These are phyloP conservation scores for Eufriesea mexicana DNA, from an alignment of 1,140 invertebrate species.

Conservation along the genomic window DNA sequence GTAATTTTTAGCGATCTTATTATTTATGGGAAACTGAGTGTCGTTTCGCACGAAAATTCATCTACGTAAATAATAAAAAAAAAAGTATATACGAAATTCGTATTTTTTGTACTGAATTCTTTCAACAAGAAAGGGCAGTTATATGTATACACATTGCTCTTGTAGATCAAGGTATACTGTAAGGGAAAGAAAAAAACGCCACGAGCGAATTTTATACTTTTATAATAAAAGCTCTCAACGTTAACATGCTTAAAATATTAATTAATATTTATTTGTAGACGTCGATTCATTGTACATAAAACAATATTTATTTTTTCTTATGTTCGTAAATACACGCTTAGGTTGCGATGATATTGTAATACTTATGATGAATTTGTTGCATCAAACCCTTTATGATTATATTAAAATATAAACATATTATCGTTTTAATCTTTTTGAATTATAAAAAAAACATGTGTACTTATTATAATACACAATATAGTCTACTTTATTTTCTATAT, in stretches of 20 bases:
- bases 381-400: not conserved
- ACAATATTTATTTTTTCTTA: constrained; percentile 25
- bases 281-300: constrained; percentile 26
- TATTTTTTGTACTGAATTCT: constrained; percentile 38
- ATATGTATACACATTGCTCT: constrained; percentile 4
- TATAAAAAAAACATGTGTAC: not conserved
- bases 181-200: not conserved
- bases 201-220: constrained; percentile 33
- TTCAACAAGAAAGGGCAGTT: not conserved
- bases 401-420: constrained; percentile 11
- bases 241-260: not conserved
- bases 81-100: constrained; percentile 47
- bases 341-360: constrained; percentile 1
- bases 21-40: constrained; percentile 15
- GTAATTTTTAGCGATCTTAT: constrained; percentile 27
- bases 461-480: not conserved
- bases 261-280: constrained; percentile 11
- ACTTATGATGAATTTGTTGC: not conserved
- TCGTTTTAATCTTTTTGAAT: not conserved
- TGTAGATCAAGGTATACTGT: constrained; percentile 37
- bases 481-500: constrained; percentile 7
- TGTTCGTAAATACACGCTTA: not conserved
- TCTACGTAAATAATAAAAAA: constrained; percentile 12
- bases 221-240: constrained; percentile 9
- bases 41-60: not conserved